These are phyloP conservation scores for Momotus momota DNA, from an alignment of 2,797 vertebrate species.

Conservation along the genomic window DNA sequence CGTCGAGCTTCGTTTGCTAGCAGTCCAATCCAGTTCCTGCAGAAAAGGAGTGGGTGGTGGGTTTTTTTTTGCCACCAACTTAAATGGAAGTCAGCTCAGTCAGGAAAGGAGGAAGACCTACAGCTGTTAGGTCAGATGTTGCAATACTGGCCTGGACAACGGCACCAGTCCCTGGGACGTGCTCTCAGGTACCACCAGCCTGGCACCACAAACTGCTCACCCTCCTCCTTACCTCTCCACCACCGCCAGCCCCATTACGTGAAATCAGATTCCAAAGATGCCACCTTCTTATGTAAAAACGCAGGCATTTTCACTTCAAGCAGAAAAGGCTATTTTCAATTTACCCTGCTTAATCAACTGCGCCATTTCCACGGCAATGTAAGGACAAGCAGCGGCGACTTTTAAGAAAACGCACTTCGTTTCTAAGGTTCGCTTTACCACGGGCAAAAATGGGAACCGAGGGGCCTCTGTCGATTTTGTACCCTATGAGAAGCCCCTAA, in stretches of 20 bases:
- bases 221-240: constrained; percentile 9
- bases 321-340: neutral
- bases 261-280: constrained; percentile 5
- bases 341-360: neutral
- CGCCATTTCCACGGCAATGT: neutral
- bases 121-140: constrained; percentile 57
- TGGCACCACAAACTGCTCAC: constrained; percentile 43
- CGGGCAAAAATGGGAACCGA: neutral
- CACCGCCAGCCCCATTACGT: neutral
- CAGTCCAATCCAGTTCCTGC: constrained; percentile 28
- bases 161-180: constrained; percentile 53
- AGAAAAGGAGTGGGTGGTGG: constrained; percentile 13
- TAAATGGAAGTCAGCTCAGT: constrained; percentile 26
- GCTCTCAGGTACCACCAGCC: constrained; percentile 36
- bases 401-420: neutral
- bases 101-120: constrained; percentile 31
- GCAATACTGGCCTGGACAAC: constrained; percentile 40
- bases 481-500: neutral
- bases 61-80: constrained; percentile 22
- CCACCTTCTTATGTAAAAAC: neutral
- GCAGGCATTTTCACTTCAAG: neutral
- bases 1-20: constrained; percentile 41
- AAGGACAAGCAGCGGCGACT: neutral
- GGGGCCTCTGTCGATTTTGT: neutral
- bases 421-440: neutral